A percentile compares a stretch with the other conserved stretches of the same genome.
These are phyloP conservation scores for Tiliacea aurago DNA, from an alignment of 2,888 invertebrate genomes.

Conservation along the genomic window DNA sequence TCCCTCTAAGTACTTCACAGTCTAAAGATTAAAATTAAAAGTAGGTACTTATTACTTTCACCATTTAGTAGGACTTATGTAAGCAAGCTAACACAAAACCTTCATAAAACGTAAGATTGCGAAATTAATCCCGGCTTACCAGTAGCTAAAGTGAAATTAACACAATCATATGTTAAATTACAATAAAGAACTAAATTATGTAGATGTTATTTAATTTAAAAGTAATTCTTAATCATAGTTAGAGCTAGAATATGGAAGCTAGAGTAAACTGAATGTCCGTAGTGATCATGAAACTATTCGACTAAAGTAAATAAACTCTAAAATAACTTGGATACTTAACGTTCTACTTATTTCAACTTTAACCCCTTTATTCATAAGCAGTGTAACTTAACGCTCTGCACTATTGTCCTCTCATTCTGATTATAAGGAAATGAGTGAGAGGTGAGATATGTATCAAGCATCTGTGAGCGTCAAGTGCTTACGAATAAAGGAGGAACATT, in stretches of 20 bases:
- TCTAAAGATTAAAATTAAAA: constrained; percentile 58
- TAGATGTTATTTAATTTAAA: constrained; percentile 32
- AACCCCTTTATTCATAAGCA: constrained; percentile 42
- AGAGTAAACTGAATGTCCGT: constrained; percentile 47
- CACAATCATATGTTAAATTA: constrained; percentile 29
- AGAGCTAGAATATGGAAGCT: constrained; percentile 53
- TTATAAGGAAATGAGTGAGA: constrained; percentile 21
- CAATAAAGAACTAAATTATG: constrained; percentile 27
- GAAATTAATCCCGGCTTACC: constrained; percentile 71
- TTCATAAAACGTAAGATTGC: constrained; percentile 68
- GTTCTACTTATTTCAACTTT: constrained; percentile 37
- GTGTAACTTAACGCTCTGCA: constrained; percentile 2
- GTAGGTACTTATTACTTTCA: constrained; percentile 60
- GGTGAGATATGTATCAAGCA: constrained; percentile 35
- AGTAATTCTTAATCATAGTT: constrained; percentile 47
- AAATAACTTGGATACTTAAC: constrained; percentile 36
- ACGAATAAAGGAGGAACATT: constrained; percentile 32
- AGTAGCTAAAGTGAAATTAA: constrained; percentile 43
- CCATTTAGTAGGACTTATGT: constrained; percentile 45
- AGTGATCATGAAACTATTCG: constrained; percentile 44
- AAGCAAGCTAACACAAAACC: constrained; percentile 65
- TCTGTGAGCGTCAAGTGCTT: constrained; percentile 17
- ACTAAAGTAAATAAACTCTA: constrained; percentile 37
- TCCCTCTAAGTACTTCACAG: constrained; percentile 67
- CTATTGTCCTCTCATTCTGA: constrained; percentile 25